A percentile compares a stretch with the other conserved stretches of the same genome.
phyloP scores from a whole-genome alignment of 2,113 vertebrate species.

The Erythrocercus mccallii region DNA sequence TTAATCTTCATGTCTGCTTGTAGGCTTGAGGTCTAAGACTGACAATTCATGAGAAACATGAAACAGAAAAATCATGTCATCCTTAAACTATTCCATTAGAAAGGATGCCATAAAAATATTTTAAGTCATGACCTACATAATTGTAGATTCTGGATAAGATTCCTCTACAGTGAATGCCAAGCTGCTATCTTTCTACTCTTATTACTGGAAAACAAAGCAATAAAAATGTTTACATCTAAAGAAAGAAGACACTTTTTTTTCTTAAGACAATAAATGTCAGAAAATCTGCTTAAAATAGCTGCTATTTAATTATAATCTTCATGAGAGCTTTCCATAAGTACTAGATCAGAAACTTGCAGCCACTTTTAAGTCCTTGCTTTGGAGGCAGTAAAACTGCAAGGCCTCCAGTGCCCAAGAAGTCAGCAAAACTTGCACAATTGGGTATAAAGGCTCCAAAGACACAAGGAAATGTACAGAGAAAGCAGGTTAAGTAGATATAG shows the following conservation, averaged over 20 bases:
- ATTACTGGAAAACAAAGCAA: background rate
- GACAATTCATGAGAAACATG: background rate
- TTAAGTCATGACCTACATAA: background rate
- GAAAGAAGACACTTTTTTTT: background rate
- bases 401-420: background rate
- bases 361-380: background rate
- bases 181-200: background rate
- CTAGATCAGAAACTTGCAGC: background rate
- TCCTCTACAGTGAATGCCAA: background rate
- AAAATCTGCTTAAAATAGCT: background rate
- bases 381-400: background rate
- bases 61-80: background rate
- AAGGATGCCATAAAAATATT: background rate
- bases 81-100: background rate
- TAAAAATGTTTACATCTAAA: background rate
- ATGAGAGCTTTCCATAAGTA: background rate
- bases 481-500: background rate
- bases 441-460: background rate
- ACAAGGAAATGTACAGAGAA: background rate
- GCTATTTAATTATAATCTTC: background rate
- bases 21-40: background rate
- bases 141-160: background rate
- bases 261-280: background rate
- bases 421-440: rapidly evolving
- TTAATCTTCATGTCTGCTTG: background rate